Base-by-base conservation (phyloP, 2,113 vertebrate species). In the Alexandromys fortis region DNA sequence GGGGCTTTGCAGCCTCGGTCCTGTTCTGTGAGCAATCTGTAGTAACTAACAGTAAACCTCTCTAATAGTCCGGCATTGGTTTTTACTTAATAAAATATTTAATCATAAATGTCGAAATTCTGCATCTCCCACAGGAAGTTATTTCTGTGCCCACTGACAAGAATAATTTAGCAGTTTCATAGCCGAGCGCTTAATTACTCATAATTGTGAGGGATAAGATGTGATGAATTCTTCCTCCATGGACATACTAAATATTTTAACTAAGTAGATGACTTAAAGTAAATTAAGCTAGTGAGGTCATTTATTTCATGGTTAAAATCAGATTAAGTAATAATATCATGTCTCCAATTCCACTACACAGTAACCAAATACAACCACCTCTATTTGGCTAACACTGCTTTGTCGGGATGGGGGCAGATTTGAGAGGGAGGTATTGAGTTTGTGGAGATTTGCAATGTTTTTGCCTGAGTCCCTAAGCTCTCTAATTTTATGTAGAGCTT, bases 11-110 rank as follows among this genome's bases (percentile, higher is more conserved):
- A 96, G 75, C 67, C 45, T 88, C 89, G 81, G 58, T 76, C 93
- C 68, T 92, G 65, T 91, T 75, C 95, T 97, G 68, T 97, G 96
- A 97, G 87, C 89, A 96, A 85, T 96, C 88, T 68, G 49, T 96
- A 97, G 79, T 97, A 98, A 97, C 75, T 96, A 96, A 96, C 79
- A 97, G n/a, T 92, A 95, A 93, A 83, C 58, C 76, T 45, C 73
- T 92, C 26, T 96, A 97, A 97, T 95, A 85, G 93, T 96, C 95
- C 94, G 77, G 83, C 67, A 89, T 97, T 97, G 97, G 96, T 91
- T 98, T 96, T 97, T 97, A 95, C 95, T 95, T 98, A 97, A 97
- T 97, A 96, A 97, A 97, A 97, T 97, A 97, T 96, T 98, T 97
- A 98, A 96, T 96, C 96, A 96, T 85, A 96, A 96, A 90, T 96